Base-by-base conservation (phyloP, 2,888 invertebrate genomes). In the Uloborus plumipes region DNA sequence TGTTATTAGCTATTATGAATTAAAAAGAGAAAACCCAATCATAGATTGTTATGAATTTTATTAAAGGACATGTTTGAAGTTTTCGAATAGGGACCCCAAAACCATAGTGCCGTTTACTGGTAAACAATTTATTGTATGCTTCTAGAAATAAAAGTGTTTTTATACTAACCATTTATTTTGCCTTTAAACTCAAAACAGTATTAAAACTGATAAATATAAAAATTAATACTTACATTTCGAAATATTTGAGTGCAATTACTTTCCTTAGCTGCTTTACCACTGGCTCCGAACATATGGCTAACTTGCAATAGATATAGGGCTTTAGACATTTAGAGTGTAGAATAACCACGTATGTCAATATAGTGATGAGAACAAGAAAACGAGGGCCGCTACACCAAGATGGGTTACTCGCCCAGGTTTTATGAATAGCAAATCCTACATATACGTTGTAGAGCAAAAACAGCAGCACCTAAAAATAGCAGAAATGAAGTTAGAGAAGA, bases 361-460 rank as follows among this genome's bases (percentile, higher is more conserved):
- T 88, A 0, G 92, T 89, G 0, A 94, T 87, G 0, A 94, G 90
- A 47, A 94, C 89, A 0, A 95, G 89, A 88, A 94, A 92, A 58
- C 94, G 94, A 86, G 93, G 93, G 0, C 94, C 94, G 70, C 91
- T 88, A 87, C 95, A 94, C 87, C 88, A 89, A 15, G 61, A 39
- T n/a, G n/a, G 2, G 1, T 62, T 31, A 59, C 59, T 65, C 47
- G 49, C 11, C 82, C 82, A 82, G n/a, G 82, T 69, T 15, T 15
- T 7, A 26, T 71, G 20, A 3, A 82, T 71, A 31, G 82, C 76
- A 61, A 71, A 82, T 13, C 58, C 77, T 13, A 82, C 53, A 22
- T 66, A 82, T 15, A 82, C 49, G 18, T 82, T 82, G 61, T 77
- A 82, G 7, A 74, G 47, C 0, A 77, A 15, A 31, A 82, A 72